phyloP scores from a whole-genome alignment of 2,888 invertebrate genomes.

The Gasteruption jaculator region DNA sequence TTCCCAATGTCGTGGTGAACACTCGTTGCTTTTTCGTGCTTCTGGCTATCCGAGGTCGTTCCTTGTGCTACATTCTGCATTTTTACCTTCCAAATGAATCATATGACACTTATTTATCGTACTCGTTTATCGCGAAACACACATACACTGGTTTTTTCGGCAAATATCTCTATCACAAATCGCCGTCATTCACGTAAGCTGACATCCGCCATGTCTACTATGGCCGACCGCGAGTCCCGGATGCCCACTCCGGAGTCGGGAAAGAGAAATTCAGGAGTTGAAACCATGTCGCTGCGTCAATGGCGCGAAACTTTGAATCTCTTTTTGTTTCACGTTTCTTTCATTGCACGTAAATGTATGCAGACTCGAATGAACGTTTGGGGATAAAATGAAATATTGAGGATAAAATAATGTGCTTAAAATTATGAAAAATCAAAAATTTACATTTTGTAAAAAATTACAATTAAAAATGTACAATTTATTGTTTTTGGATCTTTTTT shows the following conservation, averaged over 20 bases:
- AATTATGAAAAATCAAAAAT: neutral
- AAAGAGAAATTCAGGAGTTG: too few species aligned
- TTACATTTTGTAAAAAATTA: neutral
- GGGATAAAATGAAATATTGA: too few species aligned
- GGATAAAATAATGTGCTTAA: neutral
- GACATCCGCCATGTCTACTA: slow-evolving; percentile 74
- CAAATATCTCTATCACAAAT: slow-evolving; percentile 42
- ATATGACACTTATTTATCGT: slow-evolving; percentile 52
- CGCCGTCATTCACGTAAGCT: slow-evolving; percentile 53
- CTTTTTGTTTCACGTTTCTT: too few species aligned
- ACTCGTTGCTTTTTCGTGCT: slow-evolving; percentile 59
- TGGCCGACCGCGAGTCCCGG: slow-evolving; percentile 62
- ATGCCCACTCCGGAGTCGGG: slow-evolving; percentile 64
- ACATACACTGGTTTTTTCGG: slow-evolving; percentile 41
- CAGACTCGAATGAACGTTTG: too few species aligned
- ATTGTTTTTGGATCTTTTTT: too few species aligned
- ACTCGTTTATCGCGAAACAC: slow-evolving; percentile 39
- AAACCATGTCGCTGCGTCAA: too few species aligned
- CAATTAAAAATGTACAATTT: neutral
- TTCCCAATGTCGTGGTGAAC: slow-evolving; percentile 53
- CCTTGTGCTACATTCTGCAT: slow-evolving; percentile 89
- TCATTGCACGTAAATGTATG: too few species aligned
- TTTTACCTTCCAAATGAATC: slow-evolving; percentile 67
- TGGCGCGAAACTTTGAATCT: slow-evolving; percentile 31
- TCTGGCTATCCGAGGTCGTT: slow-evolving; percentile 72